phyloP scores from a whole-genome alignment of 2,797 vertebrate genomes.

The Sternarchorhynchus goeldii region DNA sequence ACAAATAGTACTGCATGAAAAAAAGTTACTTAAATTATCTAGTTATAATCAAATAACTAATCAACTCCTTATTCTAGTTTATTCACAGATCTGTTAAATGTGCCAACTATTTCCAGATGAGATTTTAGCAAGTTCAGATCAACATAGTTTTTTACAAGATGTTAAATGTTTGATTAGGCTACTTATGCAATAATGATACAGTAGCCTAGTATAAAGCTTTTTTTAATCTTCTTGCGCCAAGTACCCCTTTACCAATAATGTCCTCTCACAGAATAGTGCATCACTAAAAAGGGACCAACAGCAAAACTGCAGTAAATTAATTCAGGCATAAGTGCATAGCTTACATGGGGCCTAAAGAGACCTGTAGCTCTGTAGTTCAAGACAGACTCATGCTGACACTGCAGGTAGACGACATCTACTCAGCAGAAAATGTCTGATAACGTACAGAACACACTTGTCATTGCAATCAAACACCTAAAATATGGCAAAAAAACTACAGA shows the following conservation, averaged over 20 bases:
- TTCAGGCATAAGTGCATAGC: background rate
- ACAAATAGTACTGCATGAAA: too few species aligned
- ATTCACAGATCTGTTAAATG: too few species aligned
- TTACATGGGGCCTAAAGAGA: conserved; percentile 5
- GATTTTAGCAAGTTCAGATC: too few species aligned
- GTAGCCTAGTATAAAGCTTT: background rate
- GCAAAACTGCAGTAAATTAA: conserved; percentile 7
- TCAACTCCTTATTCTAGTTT: background rate
- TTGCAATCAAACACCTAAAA: conserved; percentile 21
- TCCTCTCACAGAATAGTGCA: background rate
- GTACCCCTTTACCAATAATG: conserved; percentile 4
- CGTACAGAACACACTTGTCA: conserved; percentile 1
- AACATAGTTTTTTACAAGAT: background rate
- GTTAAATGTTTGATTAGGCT: background rate
- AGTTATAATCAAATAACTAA: background rate
- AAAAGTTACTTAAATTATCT: too few species aligned
- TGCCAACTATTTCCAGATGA: too few species aligned
- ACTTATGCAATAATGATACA: background rate
- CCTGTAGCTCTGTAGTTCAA: conserved; percentile 13
- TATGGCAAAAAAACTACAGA: background rate
- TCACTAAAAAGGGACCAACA: background rate
- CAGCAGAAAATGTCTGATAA: conserved; percentile 6
- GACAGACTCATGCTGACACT: background rate
- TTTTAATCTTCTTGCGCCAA: background rate
- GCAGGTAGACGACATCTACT: background rate